phyloP scores from a whole-genome alignment of 2,113 vertebrate genomes.

The Pterophyllum scalare region DNA sequence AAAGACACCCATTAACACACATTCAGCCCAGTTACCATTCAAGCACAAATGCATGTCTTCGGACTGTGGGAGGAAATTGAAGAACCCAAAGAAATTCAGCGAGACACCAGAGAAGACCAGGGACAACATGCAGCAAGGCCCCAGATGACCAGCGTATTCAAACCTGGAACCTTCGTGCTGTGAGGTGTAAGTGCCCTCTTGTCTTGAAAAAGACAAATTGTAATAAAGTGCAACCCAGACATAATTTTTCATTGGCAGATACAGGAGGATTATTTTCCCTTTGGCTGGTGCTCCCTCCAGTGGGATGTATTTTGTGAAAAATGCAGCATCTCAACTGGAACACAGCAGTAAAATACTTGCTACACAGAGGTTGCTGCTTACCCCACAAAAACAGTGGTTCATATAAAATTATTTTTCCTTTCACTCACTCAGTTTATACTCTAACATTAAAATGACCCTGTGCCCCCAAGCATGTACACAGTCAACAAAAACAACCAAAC shows the following conservation, averaged over 20 bases:
- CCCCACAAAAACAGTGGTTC: neutral
- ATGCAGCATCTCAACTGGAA: neutral
- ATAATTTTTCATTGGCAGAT: neutral
- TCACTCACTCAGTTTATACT: conserved; percentile 2
- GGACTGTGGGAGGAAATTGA: neutral
- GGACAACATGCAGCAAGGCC: neutral
- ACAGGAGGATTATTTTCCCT: neutral
- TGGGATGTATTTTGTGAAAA: neutral
- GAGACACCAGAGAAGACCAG: neutral
- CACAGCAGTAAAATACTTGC: neutral
- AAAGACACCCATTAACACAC: neutral
- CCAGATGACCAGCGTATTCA: neutral
- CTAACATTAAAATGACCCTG: neutral
- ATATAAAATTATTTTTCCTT: neutral
- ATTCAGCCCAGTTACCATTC: neutral
- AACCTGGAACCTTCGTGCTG: neutral
- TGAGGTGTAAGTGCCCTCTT: neutral
- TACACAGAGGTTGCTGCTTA: neutral
- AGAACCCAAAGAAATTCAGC: neutral
- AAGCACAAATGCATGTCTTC: neutral
- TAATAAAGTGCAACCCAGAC: neutral
- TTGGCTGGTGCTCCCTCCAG: neutral
- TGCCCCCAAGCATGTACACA: neutral
- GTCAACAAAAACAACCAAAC: neutral
- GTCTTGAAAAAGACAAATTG: neutral